Percentiles rank a stretch among this genome's conserved stretches.
Conservation (phyloP, 2,113 vertebrate species). For the Odocoileus virginianus region DNA sequence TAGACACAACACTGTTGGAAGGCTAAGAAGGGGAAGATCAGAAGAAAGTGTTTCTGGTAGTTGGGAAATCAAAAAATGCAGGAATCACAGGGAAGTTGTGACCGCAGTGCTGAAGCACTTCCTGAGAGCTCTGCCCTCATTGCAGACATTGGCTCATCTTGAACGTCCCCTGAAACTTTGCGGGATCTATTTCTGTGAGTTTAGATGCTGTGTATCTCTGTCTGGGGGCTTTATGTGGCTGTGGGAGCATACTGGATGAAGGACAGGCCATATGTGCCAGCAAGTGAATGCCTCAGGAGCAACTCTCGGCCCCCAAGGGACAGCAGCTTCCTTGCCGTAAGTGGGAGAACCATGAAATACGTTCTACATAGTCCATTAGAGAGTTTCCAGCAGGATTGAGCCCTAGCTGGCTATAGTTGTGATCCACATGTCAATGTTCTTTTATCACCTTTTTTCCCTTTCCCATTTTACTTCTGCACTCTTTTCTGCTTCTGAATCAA, state of each 20-base stretch:
- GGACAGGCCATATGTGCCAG: not conserved
- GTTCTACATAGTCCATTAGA: not conserved
- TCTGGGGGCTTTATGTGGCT: not conserved
- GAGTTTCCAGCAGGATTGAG: not conserved
- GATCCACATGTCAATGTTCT: not conserved
- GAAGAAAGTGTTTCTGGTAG: not conserved
- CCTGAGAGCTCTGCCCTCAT: not conserved
- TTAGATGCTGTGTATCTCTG: not conserved
- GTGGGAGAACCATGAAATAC: not conserved
- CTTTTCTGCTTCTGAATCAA: not conserved
- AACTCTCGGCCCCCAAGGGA: not conserved
- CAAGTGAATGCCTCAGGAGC: not conserved
- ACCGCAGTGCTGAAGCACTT: not conserved
- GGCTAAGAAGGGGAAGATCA: not conserved
- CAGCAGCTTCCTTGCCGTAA: not conserved
- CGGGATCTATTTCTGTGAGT: not conserved
- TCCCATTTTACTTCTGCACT: not conserved
- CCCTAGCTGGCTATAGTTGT: not conserved
- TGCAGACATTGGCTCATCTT: not conserved
- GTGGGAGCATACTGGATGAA: too few relatives aligned
- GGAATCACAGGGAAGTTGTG: not conserved
- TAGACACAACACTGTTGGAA: not conserved
- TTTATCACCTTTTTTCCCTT: not conserved
- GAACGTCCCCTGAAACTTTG: not conserved
- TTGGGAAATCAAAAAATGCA: not conserved